A percentile compares a stretch with the other conserved stretches of the same genome.
Conservation (phyloP, 2,113 vertebrate species). For the Datnioides undecimradiatus region DNA sequence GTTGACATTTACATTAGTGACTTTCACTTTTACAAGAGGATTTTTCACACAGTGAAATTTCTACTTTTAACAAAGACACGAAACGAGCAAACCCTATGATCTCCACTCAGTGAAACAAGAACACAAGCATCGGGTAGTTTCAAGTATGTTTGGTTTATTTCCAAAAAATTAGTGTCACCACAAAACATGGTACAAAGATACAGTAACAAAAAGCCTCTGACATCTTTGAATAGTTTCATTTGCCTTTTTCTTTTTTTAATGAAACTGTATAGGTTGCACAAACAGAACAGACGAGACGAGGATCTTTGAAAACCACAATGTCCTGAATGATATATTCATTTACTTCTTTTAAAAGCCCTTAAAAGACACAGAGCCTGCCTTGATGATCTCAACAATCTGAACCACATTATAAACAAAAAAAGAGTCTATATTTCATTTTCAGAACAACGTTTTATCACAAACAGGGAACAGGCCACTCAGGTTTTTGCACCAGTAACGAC, state of each 20-base stretch:
- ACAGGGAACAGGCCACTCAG: conserved; percentile 65
- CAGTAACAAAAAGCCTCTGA: conserved; percentile 62
- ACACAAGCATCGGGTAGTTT: conserved; percentile 41
- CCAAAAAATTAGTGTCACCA: conserved; percentile 76
- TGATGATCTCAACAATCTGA: conserved; percentile 37
- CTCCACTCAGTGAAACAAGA: background rate
- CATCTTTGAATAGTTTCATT: conserved; percentile 58
- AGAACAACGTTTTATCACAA: conserved; percentile 58
- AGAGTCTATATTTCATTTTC: conserved; percentile 52
- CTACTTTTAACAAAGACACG: background rate
- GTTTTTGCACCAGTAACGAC: conserved; percentile 69
- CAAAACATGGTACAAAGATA: conserved; percentile 75
- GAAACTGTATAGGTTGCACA: conserved; percentile 56
- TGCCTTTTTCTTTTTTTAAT: conserved; percentile 34
- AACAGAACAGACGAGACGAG: conserved; percentile 38
- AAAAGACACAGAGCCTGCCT: conserved; percentile 52
- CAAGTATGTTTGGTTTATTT: conserved; percentile 83
- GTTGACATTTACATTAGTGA: too few species aligned
- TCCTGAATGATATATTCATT: conserved; percentile 35
- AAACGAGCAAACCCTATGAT: background rate
- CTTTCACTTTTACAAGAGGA: background rate
- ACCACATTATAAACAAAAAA: conserved; percentile 17
- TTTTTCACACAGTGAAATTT: background rate
- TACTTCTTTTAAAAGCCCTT: conserved; percentile 66
- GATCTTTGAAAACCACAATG: conserved; percentile 46